Evolutionary conservation across 2,113 vertebrate genomes (phyloP), one percentile per base, ranked within the genome.

Genomic region (Chaetura pelagica): DNA sequence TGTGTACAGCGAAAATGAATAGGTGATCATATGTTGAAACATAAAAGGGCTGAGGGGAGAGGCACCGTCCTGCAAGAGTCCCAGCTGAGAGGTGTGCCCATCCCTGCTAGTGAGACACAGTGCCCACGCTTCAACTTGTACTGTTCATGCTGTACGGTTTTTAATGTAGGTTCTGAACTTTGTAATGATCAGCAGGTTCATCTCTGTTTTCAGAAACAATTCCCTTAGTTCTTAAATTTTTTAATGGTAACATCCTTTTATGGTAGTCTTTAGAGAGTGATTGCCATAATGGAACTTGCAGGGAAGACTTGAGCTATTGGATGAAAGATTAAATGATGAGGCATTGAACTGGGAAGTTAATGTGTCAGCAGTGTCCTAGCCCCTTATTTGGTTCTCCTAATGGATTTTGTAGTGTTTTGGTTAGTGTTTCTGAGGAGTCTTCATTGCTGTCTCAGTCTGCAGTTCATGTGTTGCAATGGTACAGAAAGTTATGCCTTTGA

Each of bases 61-160:
- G 71, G 27, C 38, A 10, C 1, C 2, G n/a, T 32, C 69, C 24
- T 58, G 35, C 30, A 6, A 3, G n/a, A 54, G 24, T 26, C 15
- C 24, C 23, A 29, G 22, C 42, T 38, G 29, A 22, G 34, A 76
- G 34, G 9, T 40, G 12, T 20, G 15, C 38, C 52, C n/a, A 22
- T 35, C 19, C 23, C 7, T 3, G 2, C 20, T 29, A 3, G 6
- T 34, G 40, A 1, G 6, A 12, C 15, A 1, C 0, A 1, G 29
- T 1, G 7, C 30, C 30, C 3, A 0, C 20, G 64, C 26, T 68
- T 52, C n/a, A 42, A 15, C 11, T 46, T 73, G 15, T 23, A 4
- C 12, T 0, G 0, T 67, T 79, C 3, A 3, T 49, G 32, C 42
- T 64, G 29, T 42, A 4, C 2, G 3, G 5, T 16, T 20, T 68